Base-by-base conservation (phyloP, 2,888 invertebrate genomes). In the Sphinx pinastri region DNA sequence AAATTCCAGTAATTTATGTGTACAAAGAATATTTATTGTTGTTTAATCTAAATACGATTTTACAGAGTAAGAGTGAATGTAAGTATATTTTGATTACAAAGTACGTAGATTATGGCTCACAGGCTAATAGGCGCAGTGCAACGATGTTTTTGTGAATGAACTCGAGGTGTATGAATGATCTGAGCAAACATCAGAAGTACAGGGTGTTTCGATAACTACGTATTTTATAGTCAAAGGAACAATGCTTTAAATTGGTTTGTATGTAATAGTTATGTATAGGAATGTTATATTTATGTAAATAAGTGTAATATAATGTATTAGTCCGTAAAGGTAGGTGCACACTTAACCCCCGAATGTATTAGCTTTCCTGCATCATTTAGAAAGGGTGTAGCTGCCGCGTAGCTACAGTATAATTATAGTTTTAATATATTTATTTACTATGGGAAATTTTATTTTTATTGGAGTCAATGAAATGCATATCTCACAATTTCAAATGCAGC, bases 11-110 rank as follows among this genome's bases (percentile, higher is more conserved):
- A 25, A 63, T 16, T 38, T 14, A 31, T 19, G 11, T 63, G 63
- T 63, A 63, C 63, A 63, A 63, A 58, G 6, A 47, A 49, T 47
- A 63, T 63, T 63, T 47, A 47, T 12, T 38, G 19, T 63, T 63
- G 49, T 49, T 49, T 47, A 47, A 19, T 49, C 13, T 13, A 13
- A 49, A 63, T 47, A 63, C 14, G 25, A 63, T 19, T 25, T 63
- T 0, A 47, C 49, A 63, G 2, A 63, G 19, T n/a, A n/a, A n/a
- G n/a, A n/a, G n/a, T 6, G 13, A 45, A 63, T 47, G 16, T 19
- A 49, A 63, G 5, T 12, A 31, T 57, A 13, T 19, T 25, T 57
- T 57, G 11, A 57, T 57, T 57, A 31, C 11, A 57, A 31, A 11
- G 12, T 10, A 16, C 11, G 57, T 57, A 25, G 38, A 38, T 5